Percentiles rank a stretch among this genome's conserved stretches.
Evolutionary conservation across 2,888 invertebrate genomes (phyloP).

Genomic region (Pyralis farinalis): DNA sequence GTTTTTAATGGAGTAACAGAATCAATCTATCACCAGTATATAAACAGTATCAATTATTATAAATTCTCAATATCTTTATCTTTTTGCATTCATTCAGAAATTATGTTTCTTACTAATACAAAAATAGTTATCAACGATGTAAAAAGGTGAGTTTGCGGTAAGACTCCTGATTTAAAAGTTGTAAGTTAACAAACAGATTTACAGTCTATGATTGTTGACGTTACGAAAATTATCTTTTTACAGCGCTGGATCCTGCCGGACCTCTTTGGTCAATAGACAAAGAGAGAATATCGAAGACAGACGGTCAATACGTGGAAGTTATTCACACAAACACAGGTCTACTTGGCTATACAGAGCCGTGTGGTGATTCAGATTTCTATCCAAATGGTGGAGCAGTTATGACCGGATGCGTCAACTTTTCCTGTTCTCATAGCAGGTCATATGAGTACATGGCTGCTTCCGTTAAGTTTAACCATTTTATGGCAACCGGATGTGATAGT

Average conservation of each 20-base stretch:
- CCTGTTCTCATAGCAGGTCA: slow-evolving; percentile 52
- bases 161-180: too few species aligned
- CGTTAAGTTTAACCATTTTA: slow-evolving; percentile 41
- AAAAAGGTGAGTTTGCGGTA: too few species aligned
- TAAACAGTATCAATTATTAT: too few species aligned
- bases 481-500: slow-evolving; percentile 40
- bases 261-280: slow-evolving; percentile 46
- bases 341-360: slow-evolving; percentile 40
- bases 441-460: slow-evolving; percentile 51
- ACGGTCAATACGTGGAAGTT: slow-evolving; percentile 59
- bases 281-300: slow-evolving; percentile 36
- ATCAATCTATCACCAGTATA: too few species aligned
- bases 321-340: slow-evolving; percentile 57
- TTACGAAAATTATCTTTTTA: slow-evolving; percentile 12
- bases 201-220: too few species aligned
- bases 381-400: slow-evolving; percentile 51
- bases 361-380: slow-evolving; percentile 58
- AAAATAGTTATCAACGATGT: too few species aligned
- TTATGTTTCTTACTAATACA: too few species aligned
- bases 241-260: slow-evolving; percentile 65
- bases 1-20: too few species aligned
- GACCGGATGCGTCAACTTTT: slow-evolving; percentile 51
- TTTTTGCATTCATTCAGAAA: too few species aligned
- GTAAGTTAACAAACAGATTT: too few species aligned
- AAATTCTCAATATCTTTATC: too few species aligned